These are phyloP conservation scores for Sorex maritimensis DNA, from an alignment of 2,797 vertebrate species.

Conservation along the genomic window DNA sequence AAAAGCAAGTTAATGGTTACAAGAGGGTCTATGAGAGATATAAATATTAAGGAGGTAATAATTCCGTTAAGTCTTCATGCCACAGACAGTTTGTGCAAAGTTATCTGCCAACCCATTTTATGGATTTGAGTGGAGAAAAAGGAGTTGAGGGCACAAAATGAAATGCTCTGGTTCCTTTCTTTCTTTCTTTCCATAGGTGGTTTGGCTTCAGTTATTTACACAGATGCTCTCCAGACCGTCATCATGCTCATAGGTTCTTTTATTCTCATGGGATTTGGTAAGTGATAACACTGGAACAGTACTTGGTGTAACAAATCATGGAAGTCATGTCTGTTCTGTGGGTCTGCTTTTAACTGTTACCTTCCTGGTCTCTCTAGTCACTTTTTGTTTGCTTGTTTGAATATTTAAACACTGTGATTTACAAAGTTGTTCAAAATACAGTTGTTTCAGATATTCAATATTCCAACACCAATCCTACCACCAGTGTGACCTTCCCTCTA, in stretches of 20 bases:
- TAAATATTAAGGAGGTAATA: not conserved
- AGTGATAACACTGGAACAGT: constrained; percentile 63
- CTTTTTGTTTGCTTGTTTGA: too few relatives aligned
- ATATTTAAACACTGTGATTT: too few relatives aligned
- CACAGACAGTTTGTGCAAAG: not conserved
- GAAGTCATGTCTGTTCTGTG: not conserved
- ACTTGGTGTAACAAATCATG: not conserved
- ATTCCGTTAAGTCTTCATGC: not conserved
- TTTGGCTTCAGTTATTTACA: constrained; percentile 98
- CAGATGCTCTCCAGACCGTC: constrained; percentile 96
- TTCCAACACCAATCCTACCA: too few relatives aligned
- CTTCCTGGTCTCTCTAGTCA: not conserved
- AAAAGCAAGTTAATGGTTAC: not conserved
- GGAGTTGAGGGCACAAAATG: not conserved
- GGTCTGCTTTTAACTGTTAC: not conserved
- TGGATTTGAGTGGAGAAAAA: not conserved
- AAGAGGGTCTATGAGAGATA: not conserved
- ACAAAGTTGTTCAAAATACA: too few relatives aligned
- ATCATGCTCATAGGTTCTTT: constrained; percentile 98
- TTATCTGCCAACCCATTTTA: too few relatives aligned
- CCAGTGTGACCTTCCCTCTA: too few relatives aligned
- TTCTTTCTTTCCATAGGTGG: constrained; percentile 92
- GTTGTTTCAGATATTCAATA: too few relatives aligned
- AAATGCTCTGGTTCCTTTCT: constrained; percentile 3
- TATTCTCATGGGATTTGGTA: constrained; percentile 96